Percentiles rank a stretch among this genome's conserved stretches.
Evolutionary conservation across 1,140 invertebrate genomes (phyloP).

Genomic region (Euwallacea fornicatus): DNA sequence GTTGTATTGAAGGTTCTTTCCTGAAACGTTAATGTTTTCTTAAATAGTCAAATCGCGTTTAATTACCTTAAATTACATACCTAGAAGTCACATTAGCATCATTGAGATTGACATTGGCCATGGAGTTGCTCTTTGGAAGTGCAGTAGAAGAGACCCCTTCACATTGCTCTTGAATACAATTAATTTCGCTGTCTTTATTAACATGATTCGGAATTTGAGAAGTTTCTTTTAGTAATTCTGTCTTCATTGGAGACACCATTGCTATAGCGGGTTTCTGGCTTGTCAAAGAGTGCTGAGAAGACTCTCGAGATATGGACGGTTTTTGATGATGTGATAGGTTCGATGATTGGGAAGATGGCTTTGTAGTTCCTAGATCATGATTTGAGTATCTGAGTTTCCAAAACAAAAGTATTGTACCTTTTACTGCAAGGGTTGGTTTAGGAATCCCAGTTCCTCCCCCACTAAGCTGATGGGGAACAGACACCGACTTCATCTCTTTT

Average conservation of each 20-base stretch:
- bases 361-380: slow-evolving; percentile 40
- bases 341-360: slow-evolving; percentile 30
- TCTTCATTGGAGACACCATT: slow-evolving; percentile 73
- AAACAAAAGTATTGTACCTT: slow-evolving; percentile 62
- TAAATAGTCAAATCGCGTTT: too few species aligned
- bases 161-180: slow-evolving; percentile 9
- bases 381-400: slow-evolving; percentile 38
- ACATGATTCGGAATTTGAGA: too few species aligned
- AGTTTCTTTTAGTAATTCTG: slow-evolving; percentile 38
- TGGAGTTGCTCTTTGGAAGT: slow-evolving; percentile 62
- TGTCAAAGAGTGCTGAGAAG: slow-evolving; percentile 46
- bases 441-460: slow-evolving; percentile 71
- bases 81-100: too few species aligned
- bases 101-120: slow-evolving; percentile 59
- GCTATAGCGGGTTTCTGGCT: slow-evolving; percentile 63
- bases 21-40: slow-evolving; percentile 4
- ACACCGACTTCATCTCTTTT: slow-evolving; percentile 34
- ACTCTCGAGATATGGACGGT: slow-evolving; percentile 45
- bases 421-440: slow-evolving; percentile 87
- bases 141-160: slow-evolving; percentile 53
- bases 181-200: slow-evolving; percentile 9
- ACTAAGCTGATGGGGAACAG: slow-evolving; percentile 20
- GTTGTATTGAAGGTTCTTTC: slow-evolving; percentile 27
- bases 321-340: slow-evolving; percentile 18
- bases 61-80: too few species aligned